Evolutionary conservation across 1,140 invertebrate species (phyloP), one percentile per base, ranked within the genome.

Genomic region (Solenopsis invicta): DNA sequence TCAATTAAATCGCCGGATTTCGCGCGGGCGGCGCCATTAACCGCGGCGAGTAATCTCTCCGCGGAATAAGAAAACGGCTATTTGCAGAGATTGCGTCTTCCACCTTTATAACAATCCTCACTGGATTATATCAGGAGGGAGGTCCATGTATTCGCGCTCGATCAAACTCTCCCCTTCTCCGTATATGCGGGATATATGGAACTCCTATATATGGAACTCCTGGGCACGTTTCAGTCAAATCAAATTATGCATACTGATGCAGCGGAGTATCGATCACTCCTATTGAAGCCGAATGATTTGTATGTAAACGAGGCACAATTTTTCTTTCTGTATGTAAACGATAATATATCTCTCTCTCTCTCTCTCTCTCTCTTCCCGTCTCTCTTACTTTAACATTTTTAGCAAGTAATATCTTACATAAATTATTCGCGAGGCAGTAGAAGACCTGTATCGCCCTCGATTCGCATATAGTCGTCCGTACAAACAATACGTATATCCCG

Each of bases 401-500:
- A 62, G 13, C 56, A 45, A 75, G 54, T 62, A 84, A 84, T 54
- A 41, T 29, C 45, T 24, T 50, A 34, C 2, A 34, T 84, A 29
- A 84, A 84, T 84, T 21, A 84, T 74, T 84, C 41, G 54, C 13
- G n/a, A 50, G 45, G 59, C 52, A 61, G 41, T 37, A 72, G 24
- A 72, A 52, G 16, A 75, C 24, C 41, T n/a, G 29, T 74, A 74
- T 74, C 80, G 41, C 56, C 41, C 52, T 62, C 80, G 45, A 84
- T 74, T 84, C 80, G 45, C 69, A 21, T 56, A 81, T 56, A 81
- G 48, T n/a, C 66, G 52, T 81, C 34, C 37, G 64, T 71, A 75
- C 34, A 84, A 84, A 84, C 80, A 84, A 84, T 84, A 84, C 69
- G 41, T 84, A 84, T 84, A 74, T 74, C 37, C 13, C n/a, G 80